These are phyloP conservation scores for Glyptemys insculpta DNA, from an alignment of 2,797 vertebrate species.

Conservation along the genomic window DNA sequence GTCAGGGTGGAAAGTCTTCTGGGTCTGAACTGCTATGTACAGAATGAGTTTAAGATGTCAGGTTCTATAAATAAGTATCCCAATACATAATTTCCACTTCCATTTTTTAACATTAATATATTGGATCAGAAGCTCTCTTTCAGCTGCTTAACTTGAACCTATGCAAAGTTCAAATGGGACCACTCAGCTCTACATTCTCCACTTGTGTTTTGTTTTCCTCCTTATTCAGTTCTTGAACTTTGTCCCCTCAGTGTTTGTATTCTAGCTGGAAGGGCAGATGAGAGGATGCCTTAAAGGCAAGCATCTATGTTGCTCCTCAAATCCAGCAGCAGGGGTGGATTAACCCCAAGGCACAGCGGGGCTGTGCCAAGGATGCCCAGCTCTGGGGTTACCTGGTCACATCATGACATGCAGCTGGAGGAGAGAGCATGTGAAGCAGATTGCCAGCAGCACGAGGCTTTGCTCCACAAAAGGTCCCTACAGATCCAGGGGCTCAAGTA, in stretches of 20 bases:
- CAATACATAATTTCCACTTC: constrained; percentile 59
- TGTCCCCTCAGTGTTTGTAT: neutral
- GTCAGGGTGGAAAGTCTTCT: neutral
- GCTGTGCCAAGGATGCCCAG: neutral
- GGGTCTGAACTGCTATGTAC: constrained; percentile 19
- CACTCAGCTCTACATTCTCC: constrained; percentile 20
- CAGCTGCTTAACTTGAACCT: constrained; percentile 54
- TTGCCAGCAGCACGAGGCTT: neutral
- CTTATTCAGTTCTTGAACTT: neutral
- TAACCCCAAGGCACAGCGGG: neutral
- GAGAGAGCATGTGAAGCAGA: neutral
- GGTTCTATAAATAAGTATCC: constrained; percentile 61
- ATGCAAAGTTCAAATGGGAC: constrained; percentile 40
- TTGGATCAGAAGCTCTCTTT: constrained; percentile 32
- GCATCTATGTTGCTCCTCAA: neutral
- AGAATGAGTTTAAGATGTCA: constrained; percentile 62
- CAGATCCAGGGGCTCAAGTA: neutral
- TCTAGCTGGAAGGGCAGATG: neutral
- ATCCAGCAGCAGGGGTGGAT: neutral
- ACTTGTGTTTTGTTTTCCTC: neutral
- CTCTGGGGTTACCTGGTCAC: neutral
- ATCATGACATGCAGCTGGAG: neutral
- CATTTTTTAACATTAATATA: constrained; percentile 47
- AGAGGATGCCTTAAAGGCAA: neutral
- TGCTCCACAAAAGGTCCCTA: neutral